Evolutionary conservation across 1,140 invertebrate genomes (phyloP).

Genomic region (Trichonephila clavata): DNA sequence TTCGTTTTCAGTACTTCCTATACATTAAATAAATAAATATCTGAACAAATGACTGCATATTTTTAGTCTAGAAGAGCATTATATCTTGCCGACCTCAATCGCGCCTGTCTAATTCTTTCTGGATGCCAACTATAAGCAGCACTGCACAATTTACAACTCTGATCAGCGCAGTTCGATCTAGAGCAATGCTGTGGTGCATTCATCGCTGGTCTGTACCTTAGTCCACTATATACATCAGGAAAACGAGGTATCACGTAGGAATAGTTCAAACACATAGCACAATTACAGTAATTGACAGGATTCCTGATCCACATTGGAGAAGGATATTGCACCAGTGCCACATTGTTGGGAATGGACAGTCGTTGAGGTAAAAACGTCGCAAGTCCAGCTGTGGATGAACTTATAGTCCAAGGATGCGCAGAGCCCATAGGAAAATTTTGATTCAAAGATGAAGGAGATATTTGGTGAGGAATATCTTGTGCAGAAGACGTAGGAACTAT

Average conservation of each 20-base stretch:
- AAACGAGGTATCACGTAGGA: constrained; percentile 26
- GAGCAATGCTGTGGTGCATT: not conserved
- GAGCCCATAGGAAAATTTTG: not conserved
- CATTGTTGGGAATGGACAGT: not conserved
- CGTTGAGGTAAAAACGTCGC: not conserved
- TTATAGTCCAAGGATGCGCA: constrained; percentile 25
- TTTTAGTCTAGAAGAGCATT: constrained; percentile 55
- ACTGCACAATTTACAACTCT: constrained; percentile 50
- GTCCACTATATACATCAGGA: constrained; percentile 8
- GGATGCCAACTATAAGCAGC: constrained; percentile 40
- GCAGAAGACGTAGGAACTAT: not conserved
- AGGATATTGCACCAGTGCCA: not conserved
- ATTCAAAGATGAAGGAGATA: not conserved
- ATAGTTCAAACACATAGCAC: constrained; percentile 62
- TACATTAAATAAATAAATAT: no score
- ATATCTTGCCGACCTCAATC: constrained; percentile 55
- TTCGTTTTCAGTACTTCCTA: no score
- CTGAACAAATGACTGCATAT: not conserved
- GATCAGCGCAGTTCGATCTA: constrained; percentile 5
- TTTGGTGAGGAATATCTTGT: not conserved
- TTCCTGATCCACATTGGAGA: constrained; percentile 36
- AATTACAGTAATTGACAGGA: constrained; percentile 26
- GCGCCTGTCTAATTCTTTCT: constrained; percentile 52
- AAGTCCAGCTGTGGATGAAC: not conserved
- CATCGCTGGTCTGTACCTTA: constrained; percentile 16